Conservation (phyloP, 2,797 vertebrate genomes). For the Cossypha caffra region DNA sequence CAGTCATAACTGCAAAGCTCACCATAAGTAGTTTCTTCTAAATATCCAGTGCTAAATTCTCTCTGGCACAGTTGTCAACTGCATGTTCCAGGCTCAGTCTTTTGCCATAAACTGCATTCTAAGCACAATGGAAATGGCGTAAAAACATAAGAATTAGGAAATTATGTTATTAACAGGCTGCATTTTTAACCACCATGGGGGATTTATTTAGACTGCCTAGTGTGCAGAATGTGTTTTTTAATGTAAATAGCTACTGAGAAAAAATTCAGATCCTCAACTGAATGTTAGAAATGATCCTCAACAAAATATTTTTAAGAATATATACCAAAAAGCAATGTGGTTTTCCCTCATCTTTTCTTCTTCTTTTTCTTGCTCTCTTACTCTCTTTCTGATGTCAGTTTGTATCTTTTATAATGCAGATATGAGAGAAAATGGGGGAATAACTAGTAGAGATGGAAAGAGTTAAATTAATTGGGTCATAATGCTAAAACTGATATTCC, state of each 20-base stretch:
- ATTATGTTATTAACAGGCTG: constrained; percentile 39
- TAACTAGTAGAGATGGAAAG: constrained; percentile 63
- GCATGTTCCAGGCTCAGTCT: constrained; percentile 31
- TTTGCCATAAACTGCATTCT: constrained; percentile 63
- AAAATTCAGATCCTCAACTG: constrained; percentile 18
- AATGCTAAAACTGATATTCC: constrained; percentile 71
- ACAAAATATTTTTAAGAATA: constrained; percentile 16
- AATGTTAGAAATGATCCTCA: constrained; percentile 32
- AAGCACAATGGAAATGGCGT: constrained; percentile 78
- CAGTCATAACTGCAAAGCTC: neutral
- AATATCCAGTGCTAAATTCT: constrained; percentile 15
- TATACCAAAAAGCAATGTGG: neutral
- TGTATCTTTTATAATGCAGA: constrained; percentile 2
- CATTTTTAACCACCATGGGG: constrained; percentile 13
- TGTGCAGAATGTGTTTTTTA: constrained; percentile 39
- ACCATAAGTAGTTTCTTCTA: neutral
- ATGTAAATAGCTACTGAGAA: constrained; percentile 34
- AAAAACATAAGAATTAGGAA: constrained; percentile 39
- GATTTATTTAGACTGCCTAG: constrained; percentile 36
- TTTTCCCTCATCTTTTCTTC: constrained; percentile 1
- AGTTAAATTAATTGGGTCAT: constrained; percentile 68
- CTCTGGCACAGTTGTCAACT: neutral
- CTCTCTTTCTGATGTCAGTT: constrained; percentile 20
- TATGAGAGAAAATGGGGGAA: constrained; percentile 7
- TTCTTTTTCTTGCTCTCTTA: neutral